Base-by-base conservation (phyloP, 2,797 vertebrate genomes). In the Enteromius thamalakanensis region DNA sequence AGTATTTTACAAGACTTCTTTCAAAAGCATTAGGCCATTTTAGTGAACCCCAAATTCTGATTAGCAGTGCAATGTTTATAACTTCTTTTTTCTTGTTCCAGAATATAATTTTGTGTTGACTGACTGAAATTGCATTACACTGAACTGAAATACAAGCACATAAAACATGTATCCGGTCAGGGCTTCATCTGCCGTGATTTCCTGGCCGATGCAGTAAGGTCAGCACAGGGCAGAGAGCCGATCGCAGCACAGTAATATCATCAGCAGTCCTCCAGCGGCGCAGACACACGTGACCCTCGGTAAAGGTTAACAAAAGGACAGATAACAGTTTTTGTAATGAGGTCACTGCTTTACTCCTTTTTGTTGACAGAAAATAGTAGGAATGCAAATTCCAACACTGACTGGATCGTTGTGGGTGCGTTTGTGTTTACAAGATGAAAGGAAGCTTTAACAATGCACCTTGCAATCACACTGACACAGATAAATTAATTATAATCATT, bases 401-500 rank as follows among this genome's bases (percentile, higher is more conserved):
- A 79, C 0, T 55, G 45, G 75, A 62, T 42, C 15, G 42, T 49
- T 34, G 34, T 5, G 69, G 6, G 37, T 11, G n/a, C 26, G 37
- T 71, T 69, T 76, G 77, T 81, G 75, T 83, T 84, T 76, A 85
- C 86, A 62, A 70, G 60, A 47, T 14, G 82, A 81, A 85, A 80
- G 70, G 69, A 70, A 76, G 74, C 83, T 86, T 85, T 70, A 75
- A 64, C 62, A 77, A 23, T 7, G 37, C 37, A 76, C 84, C 75
- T 79, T 68, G 62, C 72, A 32, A 86, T 78, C 80, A 42, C 47
- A 72, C 72, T 10, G 77, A 67, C 79, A 45, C 29, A 19, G 82
- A 74, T 86, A 70, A 84, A 88, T 86, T 85, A 86, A 88, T 88
- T 79, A 86, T 32, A 65, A 78, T 81, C 70, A 81, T 85, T 88